Conservation (phyloP, 2,888 invertebrate species). For the Nomada ruficornis region DNA sequence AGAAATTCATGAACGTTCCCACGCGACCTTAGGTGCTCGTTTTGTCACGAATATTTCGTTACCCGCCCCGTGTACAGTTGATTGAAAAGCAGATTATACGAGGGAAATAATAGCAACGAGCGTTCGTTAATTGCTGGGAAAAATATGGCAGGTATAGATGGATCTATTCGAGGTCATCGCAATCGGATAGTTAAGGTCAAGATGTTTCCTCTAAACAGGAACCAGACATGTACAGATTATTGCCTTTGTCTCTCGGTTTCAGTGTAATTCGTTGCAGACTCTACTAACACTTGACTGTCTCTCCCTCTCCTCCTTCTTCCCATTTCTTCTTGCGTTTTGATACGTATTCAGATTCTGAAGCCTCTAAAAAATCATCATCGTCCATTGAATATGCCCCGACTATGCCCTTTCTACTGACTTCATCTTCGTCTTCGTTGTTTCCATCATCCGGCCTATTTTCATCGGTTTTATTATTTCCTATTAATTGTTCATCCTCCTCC, state of each 20-base stretch:
- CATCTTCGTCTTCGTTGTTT: background rate
- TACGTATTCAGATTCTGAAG: slow-evolving; percentile 1
- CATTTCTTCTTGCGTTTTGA: slow-evolving; percentile 12
- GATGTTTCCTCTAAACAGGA: no score
- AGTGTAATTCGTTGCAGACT: background rate
- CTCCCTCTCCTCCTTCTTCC: slow-evolving; percentile 13
- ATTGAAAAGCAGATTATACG: no score
- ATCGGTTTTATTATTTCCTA: background rate
- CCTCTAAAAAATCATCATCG: slow-evolving; percentile 4
- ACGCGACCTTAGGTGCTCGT: no score
- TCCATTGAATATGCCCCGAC: background rate
- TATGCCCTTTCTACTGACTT: background rate
- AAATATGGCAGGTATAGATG: background rate
- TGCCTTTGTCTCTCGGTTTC: no score
- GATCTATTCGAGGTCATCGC: no score
- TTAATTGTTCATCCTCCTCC: background rate
- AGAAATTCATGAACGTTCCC: no score
- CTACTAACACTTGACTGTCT: background rate
- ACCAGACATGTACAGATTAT: no score
- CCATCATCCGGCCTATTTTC: background rate
- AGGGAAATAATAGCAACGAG: background rate
- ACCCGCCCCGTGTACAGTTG: no score
- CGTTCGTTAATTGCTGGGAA: background rate
- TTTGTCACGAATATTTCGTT: no score
- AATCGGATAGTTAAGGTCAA: no score